Base-by-base conservation (phyloP, 1,140 invertebrate genomes). In the Pseudomyrmex sp. region DNA sequence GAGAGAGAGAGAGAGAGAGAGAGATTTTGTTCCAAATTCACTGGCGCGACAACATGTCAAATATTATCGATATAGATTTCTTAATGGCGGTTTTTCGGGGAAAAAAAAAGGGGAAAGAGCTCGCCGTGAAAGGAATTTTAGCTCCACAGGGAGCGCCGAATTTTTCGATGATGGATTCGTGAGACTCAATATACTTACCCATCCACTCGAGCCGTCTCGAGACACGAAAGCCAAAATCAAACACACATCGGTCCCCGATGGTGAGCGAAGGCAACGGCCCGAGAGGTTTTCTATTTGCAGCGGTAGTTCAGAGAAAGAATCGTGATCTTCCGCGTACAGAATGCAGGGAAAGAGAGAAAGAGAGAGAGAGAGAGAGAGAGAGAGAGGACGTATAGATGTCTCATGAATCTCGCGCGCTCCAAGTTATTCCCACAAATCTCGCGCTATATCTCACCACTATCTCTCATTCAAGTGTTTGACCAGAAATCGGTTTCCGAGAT, bases 401-500 rank as follows among this genome's bases (percentile, higher is more conserved):
- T 44, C 26, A 20, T 61, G n/a, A 61, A 59, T 59, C 66, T 72
- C n/a, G 15, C 23, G 12, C 26, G 20, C 5, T 12, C 1, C 44
- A 44, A 48, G 65, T 35, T 79, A 48, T 48, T 58, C 76, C 50
- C 76, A 79, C 20, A 79, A 70, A 79, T 79, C 52, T 69, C 54
- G 76, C 20, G 44, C 15, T 46, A 46, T 9, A 69, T 77, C 63
- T 63, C 35, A 15, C 35, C 35, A 15, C 35, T 79, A 79, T 79
- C 66, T 80, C 15, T 12, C 86, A 59, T 82, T 90, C 84, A 66
- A 92, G 89, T 92, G 85, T 91, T 92, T 93, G 90, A 91, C 91
- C 88, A 90, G 63, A 91, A 91, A 92, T 91, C 91, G 58, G 58
- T 69, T 69, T 61, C 35, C 35, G 5, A 68, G 62, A 68, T 66